These are phyloP conservation scores for Caenorhabditis imperialis DNA, from an alignment of 2,888 invertebrate genomes.

Conservation along the genomic window DNA sequence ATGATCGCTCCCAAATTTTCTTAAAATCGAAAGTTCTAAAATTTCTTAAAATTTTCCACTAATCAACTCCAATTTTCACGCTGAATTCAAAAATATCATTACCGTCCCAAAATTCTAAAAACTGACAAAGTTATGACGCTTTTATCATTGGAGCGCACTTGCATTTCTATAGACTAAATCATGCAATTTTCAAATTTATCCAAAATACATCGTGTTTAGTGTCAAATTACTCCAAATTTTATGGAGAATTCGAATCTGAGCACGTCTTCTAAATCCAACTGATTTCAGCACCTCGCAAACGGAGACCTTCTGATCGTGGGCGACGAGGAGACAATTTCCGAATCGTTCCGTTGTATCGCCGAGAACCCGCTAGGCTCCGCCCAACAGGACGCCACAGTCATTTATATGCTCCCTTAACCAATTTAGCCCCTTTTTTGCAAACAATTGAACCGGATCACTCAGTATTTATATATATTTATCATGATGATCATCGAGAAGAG, in stretches of 20 bases:
- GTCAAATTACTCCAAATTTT: too few relatives aligned
- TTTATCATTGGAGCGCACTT: too few relatives aligned
- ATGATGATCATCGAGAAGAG: neutral
- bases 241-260: too few relatives aligned
- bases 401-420: conserved; percentile 46
- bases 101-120: too few relatives aligned
- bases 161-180: too few relatives aligned
- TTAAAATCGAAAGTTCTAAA: too few relatives aligned
- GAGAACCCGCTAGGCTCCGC: conserved; percentile 45
- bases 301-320: conserved; percentile 57
- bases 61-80: too few relatives aligned
- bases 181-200: neutral
- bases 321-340: conserved; percentile 48
- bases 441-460: neutral
- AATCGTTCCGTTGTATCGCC: conserved; percentile 59
- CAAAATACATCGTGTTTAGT: neutral
- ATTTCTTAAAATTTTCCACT: too few relatives aligned
- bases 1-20: too few relatives aligned
- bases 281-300: conserved; percentile 49
- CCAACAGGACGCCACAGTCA: conserved; percentile 45
- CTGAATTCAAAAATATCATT: too few relatives aligned
- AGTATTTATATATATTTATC: neutral
- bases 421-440: conserved; percentile 1
- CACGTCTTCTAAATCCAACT: too few relatives aligned
- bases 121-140: too few relatives aligned